A percentile compares a stretch with the other conserved stretches of the same genome.
These are phyloP conservation scores for Parazoanthus atlanticus DNA, from an alignment of 92 coral and sea anemone genomes.

Conservation along the genomic window DNA sequence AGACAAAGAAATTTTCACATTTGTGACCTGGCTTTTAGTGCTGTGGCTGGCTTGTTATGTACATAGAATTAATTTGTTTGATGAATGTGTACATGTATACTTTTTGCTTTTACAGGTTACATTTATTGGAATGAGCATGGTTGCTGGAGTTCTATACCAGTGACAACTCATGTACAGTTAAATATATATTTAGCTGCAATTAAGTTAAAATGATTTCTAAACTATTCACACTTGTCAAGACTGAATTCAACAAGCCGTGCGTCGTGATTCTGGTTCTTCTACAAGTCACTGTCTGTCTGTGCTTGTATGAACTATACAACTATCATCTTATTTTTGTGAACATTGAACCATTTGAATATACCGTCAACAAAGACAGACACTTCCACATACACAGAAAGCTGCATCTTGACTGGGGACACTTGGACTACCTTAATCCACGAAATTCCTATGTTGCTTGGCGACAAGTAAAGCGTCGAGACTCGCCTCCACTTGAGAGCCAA, in stretches of 20 bases:
- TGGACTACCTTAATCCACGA: conserved; percentile 20
- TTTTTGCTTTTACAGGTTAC: background rate
- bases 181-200: background rate
- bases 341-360: conserved; percentile 32
- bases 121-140: background rate
- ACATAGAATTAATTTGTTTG: background rate
- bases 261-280: conserved; percentile 4
- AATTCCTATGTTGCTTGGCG: conserved; percentile 39
- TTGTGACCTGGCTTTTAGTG: too few relatives aligned
- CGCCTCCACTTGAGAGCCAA: background rate
- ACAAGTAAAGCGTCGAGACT: background rate
- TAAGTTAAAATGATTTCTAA: background rate
- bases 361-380: background rate
- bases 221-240: background rate
- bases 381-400: conserved; percentile 15
- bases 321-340: conserved; percentile 37
- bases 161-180: background rate
- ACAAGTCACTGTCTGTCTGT: conserved; percentile 35
- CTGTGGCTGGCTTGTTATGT: background rate
- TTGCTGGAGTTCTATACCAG: background rate
- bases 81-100: background rate
- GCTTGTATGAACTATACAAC: conserved; percentile 32
- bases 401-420: conserved; percentile 37
- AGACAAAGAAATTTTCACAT: too few relatives aligned
- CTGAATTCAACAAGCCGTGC: conserved; percentile 35